A percentile compares a stretch with the other conserved stretches of the same genome.
Evolutionary conservation across 2,797 vertebrate genomes (phyloP).

Genomic region (Scarus forsteni): DNA sequence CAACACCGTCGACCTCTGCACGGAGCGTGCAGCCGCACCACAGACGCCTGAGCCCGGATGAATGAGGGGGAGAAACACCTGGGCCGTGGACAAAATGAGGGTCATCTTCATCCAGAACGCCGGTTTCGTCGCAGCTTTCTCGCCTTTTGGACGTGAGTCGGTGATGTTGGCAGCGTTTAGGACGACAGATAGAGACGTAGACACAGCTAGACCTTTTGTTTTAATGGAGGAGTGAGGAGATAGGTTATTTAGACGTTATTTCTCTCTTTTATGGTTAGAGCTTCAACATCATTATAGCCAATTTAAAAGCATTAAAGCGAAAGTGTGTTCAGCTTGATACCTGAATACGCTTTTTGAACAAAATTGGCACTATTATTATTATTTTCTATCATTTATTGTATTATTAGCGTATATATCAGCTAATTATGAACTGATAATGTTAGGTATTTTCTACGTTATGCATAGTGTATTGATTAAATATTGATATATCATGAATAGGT

Average conservation of each 20-base stretch:
- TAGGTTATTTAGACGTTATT: conserved; percentile 37
- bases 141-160: conserved; percentile 77
- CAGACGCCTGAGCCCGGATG: conserved; percentile 69
- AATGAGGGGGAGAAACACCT: conserved; percentile 74
- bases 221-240: conserved; percentile 65
- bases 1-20: conserved; percentile 63
- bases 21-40: conserved; percentile 74
- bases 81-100: conserved; percentile 85
- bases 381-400: conserved; percentile 7
- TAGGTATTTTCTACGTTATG: conserved; percentile 56
- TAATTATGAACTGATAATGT: conserved; percentile 61
- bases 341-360: conserved; percentile 59
- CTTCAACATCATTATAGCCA: conserved; percentile 52
- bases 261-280: conserved; percentile 42
- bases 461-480: conserved; percentile 61
- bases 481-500: conserved; percentile 67
- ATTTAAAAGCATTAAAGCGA: conserved; percentile 60
- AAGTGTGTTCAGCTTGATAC: conserved; percentile 58
- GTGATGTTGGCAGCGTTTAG: conserved; percentile 75
- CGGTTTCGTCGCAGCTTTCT: conserved; percentile 87
- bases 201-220: conserved; percentile 71
- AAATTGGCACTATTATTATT: conserved; percentile 62
- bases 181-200: conserved; percentile 72
- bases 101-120: conserved; percentile 85
- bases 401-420: conserved; percentile 51